These are phyloP conservation scores for Odontamblyopus lacepedii DNA, from an alignment of 2,797 vertebrate genomes.

Conservation along the genomic window DNA sequence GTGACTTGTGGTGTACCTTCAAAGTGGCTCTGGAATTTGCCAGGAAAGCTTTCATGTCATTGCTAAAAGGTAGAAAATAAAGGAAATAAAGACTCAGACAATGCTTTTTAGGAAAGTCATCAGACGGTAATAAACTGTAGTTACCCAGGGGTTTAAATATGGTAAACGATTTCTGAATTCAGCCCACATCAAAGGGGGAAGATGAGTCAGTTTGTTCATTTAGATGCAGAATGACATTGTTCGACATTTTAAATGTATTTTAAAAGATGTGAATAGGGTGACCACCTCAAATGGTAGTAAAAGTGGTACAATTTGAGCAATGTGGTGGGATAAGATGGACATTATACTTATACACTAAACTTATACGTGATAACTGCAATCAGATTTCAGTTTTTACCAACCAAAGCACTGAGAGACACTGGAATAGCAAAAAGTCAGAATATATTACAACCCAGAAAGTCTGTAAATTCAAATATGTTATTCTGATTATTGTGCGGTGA, in stretches of 20 bases:
- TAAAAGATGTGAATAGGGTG: background rate
- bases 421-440: too few species aligned
- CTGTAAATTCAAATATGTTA: too few species aligned
- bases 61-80: conserved; percentile 41
- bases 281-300: background rate
- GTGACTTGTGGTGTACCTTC: conserved; percentile 22
- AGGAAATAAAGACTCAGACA: background rate
- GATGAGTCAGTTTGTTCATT: background rate
- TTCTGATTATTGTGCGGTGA: too few species aligned
- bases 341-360: too few species aligned
- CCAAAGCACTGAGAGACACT: too few species aligned
- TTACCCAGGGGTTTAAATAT: background rate
- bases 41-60: conserved; percentile 39
- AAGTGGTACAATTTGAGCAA: background rate
- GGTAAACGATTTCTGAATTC: background rate
- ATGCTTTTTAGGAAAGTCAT: background rate
- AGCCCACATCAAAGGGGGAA: background rate
- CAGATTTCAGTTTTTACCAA: too few species aligned
- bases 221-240: background rate
- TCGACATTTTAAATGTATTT: background rate
- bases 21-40: conserved; percentile 12
- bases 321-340: too few species aligned
- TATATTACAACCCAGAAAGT: too few species aligned
- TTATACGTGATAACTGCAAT: too few species aligned
- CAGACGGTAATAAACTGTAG: background rate